Evolutionary conservation across 2,888 invertebrate genomes (phyloP).

Genomic region (Anarsia innoxiella): DNA sequence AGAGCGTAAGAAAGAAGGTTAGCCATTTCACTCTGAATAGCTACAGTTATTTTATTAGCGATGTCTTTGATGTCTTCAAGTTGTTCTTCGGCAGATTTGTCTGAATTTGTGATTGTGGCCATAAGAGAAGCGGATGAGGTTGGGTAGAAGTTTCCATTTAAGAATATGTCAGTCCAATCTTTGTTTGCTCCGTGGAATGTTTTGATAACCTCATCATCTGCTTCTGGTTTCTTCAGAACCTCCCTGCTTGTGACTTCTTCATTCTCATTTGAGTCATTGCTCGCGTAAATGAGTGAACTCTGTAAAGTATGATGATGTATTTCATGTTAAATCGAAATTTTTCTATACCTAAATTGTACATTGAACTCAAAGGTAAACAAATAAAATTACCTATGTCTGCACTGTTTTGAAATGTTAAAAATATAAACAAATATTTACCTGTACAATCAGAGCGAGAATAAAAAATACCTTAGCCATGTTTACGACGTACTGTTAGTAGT

Average conservation of each 20-base stretch:
- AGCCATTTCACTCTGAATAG: constrained; percentile 52
- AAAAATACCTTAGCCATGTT: constrained; percentile 51
- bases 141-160: constrained; percentile 31
- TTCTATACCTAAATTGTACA: neutral
- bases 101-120: constrained; percentile 41
- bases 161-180: constrained; percentile 46
- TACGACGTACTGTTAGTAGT: constrained; percentile 15
- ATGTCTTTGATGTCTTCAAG: constrained; percentile 53
- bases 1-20: constrained; percentile 46
- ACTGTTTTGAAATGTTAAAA: no score
- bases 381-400: no score
- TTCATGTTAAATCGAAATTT: neutral
- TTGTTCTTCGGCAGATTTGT: constrained; percentile 55
- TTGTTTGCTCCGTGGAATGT: constrained; percentile 30
- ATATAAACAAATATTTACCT: constrained; percentile 47
- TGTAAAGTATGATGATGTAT: constrained; percentile 25
- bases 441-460: constrained; percentile 46
- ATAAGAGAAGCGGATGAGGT: constrained; percentile 48
- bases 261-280: constrained; percentile 18
- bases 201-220: constrained; percentile 25
- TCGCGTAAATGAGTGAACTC: constrained; percentile 37
- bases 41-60: constrained; percentile 44
- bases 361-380: no score
- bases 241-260: constrained; percentile 25
- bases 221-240: constrained; percentile 23